These are phyloP conservation scores for Apotomis capreana DNA, from an alignment of 2,888 invertebrate genomes.

Conservation along the genomic window DNA sequence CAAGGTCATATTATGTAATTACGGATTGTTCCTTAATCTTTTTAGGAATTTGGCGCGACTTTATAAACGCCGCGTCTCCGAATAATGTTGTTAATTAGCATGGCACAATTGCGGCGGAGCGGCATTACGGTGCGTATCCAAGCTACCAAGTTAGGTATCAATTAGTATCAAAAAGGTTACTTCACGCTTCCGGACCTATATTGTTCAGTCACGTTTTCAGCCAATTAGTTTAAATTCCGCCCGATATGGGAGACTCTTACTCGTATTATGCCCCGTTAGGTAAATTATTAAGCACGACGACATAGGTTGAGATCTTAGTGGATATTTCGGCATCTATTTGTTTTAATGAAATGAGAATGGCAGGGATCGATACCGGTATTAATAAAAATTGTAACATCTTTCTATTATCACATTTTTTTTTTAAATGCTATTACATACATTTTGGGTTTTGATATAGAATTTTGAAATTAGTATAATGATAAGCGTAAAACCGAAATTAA, in stretches of 20 bases:
- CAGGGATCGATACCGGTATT: no score
- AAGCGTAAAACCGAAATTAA: no score
- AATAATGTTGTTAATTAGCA: conserved; percentile 22
- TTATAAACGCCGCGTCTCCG: neutral
- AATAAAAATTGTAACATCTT: no score
- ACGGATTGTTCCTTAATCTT: neutral
- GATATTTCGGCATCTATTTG: no score
- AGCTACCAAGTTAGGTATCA: conserved; percentile 71
- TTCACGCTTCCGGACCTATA: conserved; percentile 61
- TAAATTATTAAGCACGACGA: conserved; percentile 60
- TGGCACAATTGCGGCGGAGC: conserved; percentile 13
- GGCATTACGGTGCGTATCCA: conserved; percentile 56
- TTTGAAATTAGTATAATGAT: no score
- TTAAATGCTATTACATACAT: no score
- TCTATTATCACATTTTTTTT: no score
- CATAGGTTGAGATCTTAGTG: no score
- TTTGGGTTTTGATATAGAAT: no score
- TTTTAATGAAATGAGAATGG: no score
- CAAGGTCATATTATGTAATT: neutral
- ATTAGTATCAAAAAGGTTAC: conserved; percentile 70
- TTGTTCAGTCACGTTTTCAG: conserved; percentile 71
- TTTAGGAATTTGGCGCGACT: neutral
- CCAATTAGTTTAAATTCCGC: conserved; percentile 79
- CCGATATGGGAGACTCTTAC: conserved; percentile 65
- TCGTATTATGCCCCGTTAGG: conserved; percentile 60